phyloP scores from a whole-genome alignment of 2,797 vertebrate species.

The Sebastes umbrosus region DNA sequence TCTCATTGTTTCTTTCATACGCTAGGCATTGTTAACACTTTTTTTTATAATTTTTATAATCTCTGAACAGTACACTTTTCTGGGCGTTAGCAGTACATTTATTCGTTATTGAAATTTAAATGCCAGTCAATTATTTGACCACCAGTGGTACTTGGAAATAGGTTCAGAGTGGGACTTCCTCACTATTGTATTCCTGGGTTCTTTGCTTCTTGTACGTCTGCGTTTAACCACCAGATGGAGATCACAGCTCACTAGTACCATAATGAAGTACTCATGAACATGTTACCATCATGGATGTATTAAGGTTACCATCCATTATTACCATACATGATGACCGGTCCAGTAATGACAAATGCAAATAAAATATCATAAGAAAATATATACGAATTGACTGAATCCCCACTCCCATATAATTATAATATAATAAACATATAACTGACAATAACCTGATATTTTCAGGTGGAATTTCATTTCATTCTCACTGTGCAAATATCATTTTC shows the following conservation, averaged over 20 bases:
- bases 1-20: neutral
- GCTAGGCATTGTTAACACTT: accelerated
- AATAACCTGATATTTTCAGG: too few species aligned
- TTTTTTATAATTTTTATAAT: too few species aligned
- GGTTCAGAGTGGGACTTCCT: neutral
- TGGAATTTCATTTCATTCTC: too few species aligned
- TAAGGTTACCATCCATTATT: neutral
- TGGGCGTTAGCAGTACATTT: neutral
- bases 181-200: accelerated
- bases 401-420: neutral
- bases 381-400: neutral
- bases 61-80: neutral
- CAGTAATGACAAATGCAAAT: neutral
- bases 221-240: constrained; percentile 46
- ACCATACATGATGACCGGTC: neutral
- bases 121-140: accelerated
- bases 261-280: neutral
- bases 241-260: neutral
- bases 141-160: neutral
- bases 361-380: neutral
- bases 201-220: neutral
- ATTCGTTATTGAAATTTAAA: neutral
- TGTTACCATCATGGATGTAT: neutral
- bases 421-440: too few species aligned
- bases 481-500: too few species aligned